Evolutionary conservation across 2,888 invertebrate genomes (phyloP).

Genomic region (Epirrhoe tristata): DNA sequence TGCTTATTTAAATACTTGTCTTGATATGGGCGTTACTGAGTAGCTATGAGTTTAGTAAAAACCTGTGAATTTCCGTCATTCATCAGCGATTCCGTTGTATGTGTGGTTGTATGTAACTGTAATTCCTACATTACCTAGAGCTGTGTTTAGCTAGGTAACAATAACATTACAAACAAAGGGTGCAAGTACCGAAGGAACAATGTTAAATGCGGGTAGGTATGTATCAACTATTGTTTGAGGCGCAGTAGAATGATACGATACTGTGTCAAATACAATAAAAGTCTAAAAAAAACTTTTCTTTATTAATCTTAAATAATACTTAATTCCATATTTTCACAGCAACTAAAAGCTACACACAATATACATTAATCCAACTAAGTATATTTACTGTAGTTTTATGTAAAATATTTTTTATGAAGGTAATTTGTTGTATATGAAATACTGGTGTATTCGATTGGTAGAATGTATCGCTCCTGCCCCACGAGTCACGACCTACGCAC

Average conservation of each 20-base stretch:
- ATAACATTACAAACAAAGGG: slow-evolving; percentile 65
- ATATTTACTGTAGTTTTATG: too few species aligned
- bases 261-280: background rate
- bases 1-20: background rate
- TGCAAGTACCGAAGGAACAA: slow-evolving; percentile 63
- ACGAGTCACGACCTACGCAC: slow-evolving; percentile 46
- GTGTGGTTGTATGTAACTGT: slow-evolving; percentile 38
- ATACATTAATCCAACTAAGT: too few species aligned
- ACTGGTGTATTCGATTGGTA: background rate
- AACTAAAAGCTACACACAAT: too few species aligned
- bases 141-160: slow-evolving; percentile 37
- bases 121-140: slow-evolving; percentile 25
- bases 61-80: slow-evolving; percentile 8
- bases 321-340: too few species aligned
- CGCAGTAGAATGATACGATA: slow-evolving; percentile 13
- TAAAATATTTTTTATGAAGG: background rate
- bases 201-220: slow-evolving; percentile 49
- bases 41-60: background rate
- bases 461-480: slow-evolving; percentile 38
- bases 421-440: background rate
- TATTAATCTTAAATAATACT: background rate
- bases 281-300: background rate
- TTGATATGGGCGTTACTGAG: background rate
- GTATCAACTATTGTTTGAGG: slow-evolving; percentile 49
- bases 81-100: too few species aligned